Base-by-base conservation (phyloP, 2,797 vertebrate species). In the Melanotaenia pygmaea region DNA sequence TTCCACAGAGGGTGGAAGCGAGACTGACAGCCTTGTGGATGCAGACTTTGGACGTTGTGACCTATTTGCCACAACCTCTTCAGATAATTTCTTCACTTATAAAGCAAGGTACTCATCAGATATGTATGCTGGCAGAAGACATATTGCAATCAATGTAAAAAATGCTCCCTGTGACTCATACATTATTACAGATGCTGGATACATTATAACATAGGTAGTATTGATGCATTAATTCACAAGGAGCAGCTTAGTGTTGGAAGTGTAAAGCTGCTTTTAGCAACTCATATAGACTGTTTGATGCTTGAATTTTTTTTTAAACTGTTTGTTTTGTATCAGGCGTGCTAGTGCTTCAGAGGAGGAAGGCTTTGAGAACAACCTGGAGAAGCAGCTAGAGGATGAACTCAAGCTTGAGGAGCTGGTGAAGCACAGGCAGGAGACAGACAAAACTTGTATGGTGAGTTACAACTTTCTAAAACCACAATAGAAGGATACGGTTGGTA, bases 401-500 rank as follows among this genome's bases (percentile, higher is more conserved):
- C 94, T 98, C 77, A 95, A 95, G 72, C 93, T 97, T 93, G 97
- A 97, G 62, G 96, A 98, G 50, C 95, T 97, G 67, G 93, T 97
- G 86, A 97, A 96, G 86, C 97, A 96, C 91, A 96, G 95, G 84
- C 93, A 96, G 82, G 88, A 93, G 58, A 94, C 95, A 76, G 97
- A 98, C 62, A 96, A 98, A 86, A 91, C 94, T 0, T 96, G 96
- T 87, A 95, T 97, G 97, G 98, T 99, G 91, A 86, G 90, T 63
- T 53, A 50, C 22, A 13, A 18, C 53, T 65, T 66, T 34, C 40
- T 5, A 45, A 26, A 35, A 30, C 3, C 45, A 2, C 7, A 38
- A 20, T 22, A 7, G 5, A 63, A 45, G 4, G 8, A 34, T 45
- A 61, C 59, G 38, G 22, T 32, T 40, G 26, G 67, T 58, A 24